phyloP scores from a whole-genome alignment of 2,888 invertebrate species.

The Acronicta leporina region DNA sequence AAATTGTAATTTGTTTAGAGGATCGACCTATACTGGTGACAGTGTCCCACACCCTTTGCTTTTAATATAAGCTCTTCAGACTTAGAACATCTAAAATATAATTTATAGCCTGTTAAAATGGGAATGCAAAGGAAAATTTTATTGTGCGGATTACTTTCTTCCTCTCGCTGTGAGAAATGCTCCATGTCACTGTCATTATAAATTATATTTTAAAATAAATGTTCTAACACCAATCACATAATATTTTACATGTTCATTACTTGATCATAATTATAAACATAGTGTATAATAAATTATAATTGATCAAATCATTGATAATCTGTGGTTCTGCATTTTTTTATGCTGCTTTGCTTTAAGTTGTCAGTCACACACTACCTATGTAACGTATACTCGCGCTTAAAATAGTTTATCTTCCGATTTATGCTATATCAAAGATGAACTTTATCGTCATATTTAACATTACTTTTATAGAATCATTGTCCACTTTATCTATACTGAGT shows the following conservation, averaged over 20 bases:
- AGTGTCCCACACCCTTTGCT: constrained; percentile 62
- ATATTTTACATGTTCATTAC: no score
- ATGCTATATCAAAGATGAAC: no score
- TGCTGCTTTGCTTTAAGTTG: no score
- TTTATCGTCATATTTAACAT: background rate
- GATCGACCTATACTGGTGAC: constrained; percentile 62
- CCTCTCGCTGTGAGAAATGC: background rate
- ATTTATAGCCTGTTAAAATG: constrained; percentile 31
- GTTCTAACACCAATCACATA: no score
- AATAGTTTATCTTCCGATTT: no score
- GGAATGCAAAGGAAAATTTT: constrained; percentile 30
- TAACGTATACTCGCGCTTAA: no score
- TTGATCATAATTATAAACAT: no score
- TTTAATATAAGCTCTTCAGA: constrained; percentile 51
- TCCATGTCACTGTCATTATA: background rate
- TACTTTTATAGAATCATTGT: background rate
- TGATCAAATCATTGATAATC: no score
- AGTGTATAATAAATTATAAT: no score
- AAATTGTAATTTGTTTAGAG: constrained; percentile 59
- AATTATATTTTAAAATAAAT: background rate
- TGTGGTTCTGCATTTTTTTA: no score
- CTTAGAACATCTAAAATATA: constrained; percentile 28
- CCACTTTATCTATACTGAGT: no score
- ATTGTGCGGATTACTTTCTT: constrained; percentile 14
- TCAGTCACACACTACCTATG: no score